Percentiles rank a stretch among this genome's conserved stretches.
Conservation (phyloP, 1,140 invertebrate species). For the Hormaphis cornu region DNA sequence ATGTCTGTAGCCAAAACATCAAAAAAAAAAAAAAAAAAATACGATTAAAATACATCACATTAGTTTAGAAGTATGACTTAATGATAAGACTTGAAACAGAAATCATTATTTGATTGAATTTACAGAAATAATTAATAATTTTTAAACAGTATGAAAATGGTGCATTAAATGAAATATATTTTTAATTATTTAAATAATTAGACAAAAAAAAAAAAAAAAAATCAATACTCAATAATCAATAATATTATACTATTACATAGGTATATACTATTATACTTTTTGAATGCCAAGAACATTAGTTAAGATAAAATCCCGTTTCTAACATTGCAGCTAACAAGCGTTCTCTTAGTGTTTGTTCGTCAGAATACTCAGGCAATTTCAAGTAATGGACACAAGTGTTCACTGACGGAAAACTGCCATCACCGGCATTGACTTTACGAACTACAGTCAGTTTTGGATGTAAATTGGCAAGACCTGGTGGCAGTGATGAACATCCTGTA, state of each 20-base stretch:
- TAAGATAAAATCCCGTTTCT: conserved; percentile 98
- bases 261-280: neutral
- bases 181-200: conserved; percentile 17
- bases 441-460: conserved; percentile 93
- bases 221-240: no score
- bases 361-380: conserved; percentile 96
- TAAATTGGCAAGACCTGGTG: conserved; percentile 92
- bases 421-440: conserved; percentile 85
- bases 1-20: conserved; percentile 10
- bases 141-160: neutral
- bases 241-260: no score
- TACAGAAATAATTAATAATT: no score
- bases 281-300: conserved; percentile 52
- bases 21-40: neutral
- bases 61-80: neutral
- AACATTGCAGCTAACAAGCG: conserved; percentile 88
- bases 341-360: conserved; percentile 87
- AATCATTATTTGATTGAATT: neutral
- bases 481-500: conserved; percentile 92
- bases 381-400: conserved; percentile 99
- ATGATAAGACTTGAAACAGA: neutral
- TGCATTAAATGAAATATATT: neutral
- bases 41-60: no score
- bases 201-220: neutral
- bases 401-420: conserved; percentile 95